A percentile compares a stretch with the other conserved stretches of the same genome.
Evolutionary conservation across 1,140 invertebrate genomes (phyloP).

Genomic region (Pemphigus obesinymphae): DNA sequence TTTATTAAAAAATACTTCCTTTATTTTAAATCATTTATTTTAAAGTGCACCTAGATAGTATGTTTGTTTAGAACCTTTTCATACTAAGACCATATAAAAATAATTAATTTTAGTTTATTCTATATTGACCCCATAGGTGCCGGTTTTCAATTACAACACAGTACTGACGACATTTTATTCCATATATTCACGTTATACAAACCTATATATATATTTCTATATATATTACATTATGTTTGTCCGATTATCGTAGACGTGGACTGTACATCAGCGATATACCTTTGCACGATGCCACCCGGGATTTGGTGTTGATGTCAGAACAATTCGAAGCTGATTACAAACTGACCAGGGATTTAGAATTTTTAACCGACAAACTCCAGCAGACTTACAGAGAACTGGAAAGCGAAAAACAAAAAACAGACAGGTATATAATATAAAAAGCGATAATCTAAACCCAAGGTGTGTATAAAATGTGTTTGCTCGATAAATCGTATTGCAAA

Average conservation of each 20-base stretch:
- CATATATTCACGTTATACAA: no score
- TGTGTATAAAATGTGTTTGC: not conserved
- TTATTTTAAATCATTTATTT: no score
- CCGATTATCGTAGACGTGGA: slow-evolving; percentile 61
- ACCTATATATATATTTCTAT: not conserved
- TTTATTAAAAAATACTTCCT: no score
- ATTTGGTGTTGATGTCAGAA: slow-evolving; percentile 93
- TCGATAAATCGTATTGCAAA: not conserved
- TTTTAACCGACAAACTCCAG: slow-evolving; percentile 93
- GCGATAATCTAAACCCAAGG: not conserved
- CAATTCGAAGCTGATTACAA: slow-evolving; percentile 98
- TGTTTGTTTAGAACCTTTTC: no score
- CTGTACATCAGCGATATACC: slow-evolving; percentile 93
- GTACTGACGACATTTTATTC: no score
- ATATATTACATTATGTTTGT: not conserved
- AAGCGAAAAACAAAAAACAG: slow-evolving; percentile 93
- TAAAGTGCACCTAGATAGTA: no score
- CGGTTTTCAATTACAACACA: no score
- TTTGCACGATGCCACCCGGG: slow-evolving; percentile 91
- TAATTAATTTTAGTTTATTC: no score
- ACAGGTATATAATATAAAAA: slow-evolving; percentile 68
- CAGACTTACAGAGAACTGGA: slow-evolving; percentile 92
- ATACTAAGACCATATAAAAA: no score
- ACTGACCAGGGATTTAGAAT: slow-evolving; percentile 89
- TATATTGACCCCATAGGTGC: no score